Conservation (phyloP, 2,797 vertebrate genomes). For the Morelia viridis region DNA sequence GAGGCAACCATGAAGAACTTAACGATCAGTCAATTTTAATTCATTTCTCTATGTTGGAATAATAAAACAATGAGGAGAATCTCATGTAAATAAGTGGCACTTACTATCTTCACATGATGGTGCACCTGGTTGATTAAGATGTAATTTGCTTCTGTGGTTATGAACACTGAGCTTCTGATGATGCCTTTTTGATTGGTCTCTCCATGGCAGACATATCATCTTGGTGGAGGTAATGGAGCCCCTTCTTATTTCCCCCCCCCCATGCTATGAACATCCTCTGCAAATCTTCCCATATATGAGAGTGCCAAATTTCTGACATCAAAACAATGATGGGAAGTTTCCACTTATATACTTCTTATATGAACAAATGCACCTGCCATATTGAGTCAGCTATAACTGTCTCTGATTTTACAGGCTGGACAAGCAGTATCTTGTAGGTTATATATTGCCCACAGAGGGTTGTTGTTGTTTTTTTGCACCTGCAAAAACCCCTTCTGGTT, state of each 20-base stretch:
- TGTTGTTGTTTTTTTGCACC: not conserved
- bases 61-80: not conserved
- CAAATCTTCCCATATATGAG: not conserved
- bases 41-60: not conserved
- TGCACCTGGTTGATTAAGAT: not conserved
- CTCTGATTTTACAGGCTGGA: not conserved
- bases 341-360: not conserved
- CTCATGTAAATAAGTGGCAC: accelerated
- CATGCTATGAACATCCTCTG: not conserved
- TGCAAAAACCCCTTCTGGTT: not conserved
- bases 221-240: not conserved
- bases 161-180: not conserved
- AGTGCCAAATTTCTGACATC: too few species aligned
- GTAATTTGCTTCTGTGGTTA: not conserved
- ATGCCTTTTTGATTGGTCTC: not conserved
- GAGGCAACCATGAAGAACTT: not conserved
- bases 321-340: not conserved
- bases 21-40: not conserved
- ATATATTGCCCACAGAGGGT: not conserved
- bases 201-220: not conserved
- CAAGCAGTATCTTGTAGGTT: not conserved
- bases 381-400: not conserved
- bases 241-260: not conserved
- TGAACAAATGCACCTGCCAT: not conserved
- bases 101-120: not conserved